Evolutionary conservation across 1,140 invertebrate genomes (phyloP).

Genomic region (Zeugodacus cucurbitae): DNA sequence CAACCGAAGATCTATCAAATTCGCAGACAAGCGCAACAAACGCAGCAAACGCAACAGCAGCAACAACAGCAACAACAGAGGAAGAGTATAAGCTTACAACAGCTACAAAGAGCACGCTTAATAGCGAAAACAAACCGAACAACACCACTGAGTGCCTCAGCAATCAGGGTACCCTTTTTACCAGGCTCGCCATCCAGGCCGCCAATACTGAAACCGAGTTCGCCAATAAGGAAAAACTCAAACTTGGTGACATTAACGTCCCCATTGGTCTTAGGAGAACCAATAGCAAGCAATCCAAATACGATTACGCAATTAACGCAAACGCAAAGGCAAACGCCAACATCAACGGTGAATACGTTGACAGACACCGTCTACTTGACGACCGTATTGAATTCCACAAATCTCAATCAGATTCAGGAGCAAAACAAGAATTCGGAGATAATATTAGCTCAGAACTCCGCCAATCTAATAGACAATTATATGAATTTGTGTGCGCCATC

Average conservation of each 20-base stretch:
- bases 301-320: conserved; percentile 37
- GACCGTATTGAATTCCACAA: not conserved
- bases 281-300: conserved; percentile 44
- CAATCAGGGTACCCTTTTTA: conserved; percentile 62
- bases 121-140: not conserved
- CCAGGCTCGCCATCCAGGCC: conserved; percentile 58
- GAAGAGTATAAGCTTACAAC: conserved; percentile 15
- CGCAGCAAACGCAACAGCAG: not conserved
- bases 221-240: conserved; percentile 49
- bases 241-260: conserved; percentile 25
- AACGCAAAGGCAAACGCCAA: not conserved
- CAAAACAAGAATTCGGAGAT: not conserved
- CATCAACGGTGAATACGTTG: conserved; percentile 17
- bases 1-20: conserved; percentile 12
- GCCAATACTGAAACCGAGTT: conserved; percentile 54
- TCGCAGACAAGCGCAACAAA: not conserved
- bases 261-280: conserved; percentile 45
- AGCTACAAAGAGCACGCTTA: conserved; percentile 8
- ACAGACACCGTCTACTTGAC: conserved; percentile 58
- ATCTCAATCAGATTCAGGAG: not conserved
- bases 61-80: not conserved
- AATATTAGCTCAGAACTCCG: not conserved
- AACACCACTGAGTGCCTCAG: not conserved
- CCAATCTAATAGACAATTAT: conserved; percentile 12
- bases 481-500: conserved; percentile 8